Evolutionary conservation across 1,140 invertebrate species (phyloP), one percentile per base, ranked within the genome.

Genomic region (Thaumetopoea pityocampa): DNA sequence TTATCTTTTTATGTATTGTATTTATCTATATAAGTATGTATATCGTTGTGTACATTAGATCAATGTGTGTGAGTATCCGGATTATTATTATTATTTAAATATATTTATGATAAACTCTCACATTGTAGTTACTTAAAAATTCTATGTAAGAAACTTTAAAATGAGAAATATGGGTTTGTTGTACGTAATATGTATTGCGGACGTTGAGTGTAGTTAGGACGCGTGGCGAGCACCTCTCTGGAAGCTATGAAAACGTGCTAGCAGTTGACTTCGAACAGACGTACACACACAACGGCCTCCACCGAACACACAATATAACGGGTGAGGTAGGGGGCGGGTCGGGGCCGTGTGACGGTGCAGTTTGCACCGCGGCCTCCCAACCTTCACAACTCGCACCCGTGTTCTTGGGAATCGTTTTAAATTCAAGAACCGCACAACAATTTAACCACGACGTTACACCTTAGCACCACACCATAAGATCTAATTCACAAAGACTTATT

Each of bases 371-470:
- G 70, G 70, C 72, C 74, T 76, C 71, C 73, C 71, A 78, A 78
- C 78, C 67, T 77, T 80, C 76, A 78, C 67, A 77, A 80, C 73
- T 79, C 69, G 76, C 67, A 73, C 74, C 72, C 74, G 65, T 83
- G 76, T 83, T 80, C 74, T 82, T 76, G 67, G 74, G 79, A 83
- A 83, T 83, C 73, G 76, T 83, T 83, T 83, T 79, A 83, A 83
- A 82, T 80, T 82, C 76, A 78, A 78, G 67, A 82, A 73, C 73
- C 74, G 73, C 73, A 76, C 55, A 67, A 49, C 59, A 66, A 53
- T 72, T 54, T 38, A 18, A 63, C 53, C 33, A 32, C 71, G 32
- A 77, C 46, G 67, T 50, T 59, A 37, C 43, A 70, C 71, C 50
- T 56, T 80, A 64, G 27, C 17, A 7, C 15, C 29, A 19, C 18